These are phyloP conservation scores for Tenthredo livida DNA, from an alignment of 2,888 invertebrate genomes.

Conservation along the genomic window DNA sequence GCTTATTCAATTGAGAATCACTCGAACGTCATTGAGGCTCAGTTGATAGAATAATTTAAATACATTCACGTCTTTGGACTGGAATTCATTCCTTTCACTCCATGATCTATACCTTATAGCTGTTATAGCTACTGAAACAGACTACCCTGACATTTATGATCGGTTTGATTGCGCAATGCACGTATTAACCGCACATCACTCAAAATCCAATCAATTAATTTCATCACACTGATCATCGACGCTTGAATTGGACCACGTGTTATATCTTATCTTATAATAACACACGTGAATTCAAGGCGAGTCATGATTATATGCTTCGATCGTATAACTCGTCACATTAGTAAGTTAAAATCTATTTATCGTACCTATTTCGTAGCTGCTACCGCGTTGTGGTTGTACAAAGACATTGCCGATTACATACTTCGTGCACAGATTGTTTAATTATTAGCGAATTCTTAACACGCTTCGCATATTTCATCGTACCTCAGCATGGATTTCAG, in stretches of 20 bases:
- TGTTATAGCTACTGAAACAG: not conserved
- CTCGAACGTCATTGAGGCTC: slow-evolving; percentile 26
- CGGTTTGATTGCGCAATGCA: not conserved
- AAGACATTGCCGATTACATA: not conserved
- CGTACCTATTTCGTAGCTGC: not conserved
- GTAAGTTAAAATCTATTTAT: not conserved
- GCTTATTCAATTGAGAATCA: slow-evolving; percentile 24
- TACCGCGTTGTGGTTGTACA: not conserved
- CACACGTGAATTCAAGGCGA: not conserved
- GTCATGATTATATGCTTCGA: not conserved
- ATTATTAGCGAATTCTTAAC: not conserved
- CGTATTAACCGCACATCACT: not conserved
- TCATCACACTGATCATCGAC: not conserved
- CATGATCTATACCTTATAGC: not conserved
- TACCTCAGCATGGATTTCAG: not conserved
- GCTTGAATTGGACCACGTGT: not conserved
- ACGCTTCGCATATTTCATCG: not conserved
- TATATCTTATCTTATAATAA: not conserved
- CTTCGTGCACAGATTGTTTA: slow-evolving; percentile 6
- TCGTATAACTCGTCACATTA: not conserved
- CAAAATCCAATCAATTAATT: not conserved
- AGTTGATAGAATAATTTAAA: slow-evolving; percentile 21
- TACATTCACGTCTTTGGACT: slow-evolving; percentile 19
- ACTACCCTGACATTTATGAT: slow-evolving; percentile 14
- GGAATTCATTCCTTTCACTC: slow-evolving; percentile 4